Percentiles rank a stretch among this genome's conserved stretches.
Evolutionary conservation across 2,888 invertebrate genomes (phyloP).

Genomic region (Atethmia centrago): DNA sequence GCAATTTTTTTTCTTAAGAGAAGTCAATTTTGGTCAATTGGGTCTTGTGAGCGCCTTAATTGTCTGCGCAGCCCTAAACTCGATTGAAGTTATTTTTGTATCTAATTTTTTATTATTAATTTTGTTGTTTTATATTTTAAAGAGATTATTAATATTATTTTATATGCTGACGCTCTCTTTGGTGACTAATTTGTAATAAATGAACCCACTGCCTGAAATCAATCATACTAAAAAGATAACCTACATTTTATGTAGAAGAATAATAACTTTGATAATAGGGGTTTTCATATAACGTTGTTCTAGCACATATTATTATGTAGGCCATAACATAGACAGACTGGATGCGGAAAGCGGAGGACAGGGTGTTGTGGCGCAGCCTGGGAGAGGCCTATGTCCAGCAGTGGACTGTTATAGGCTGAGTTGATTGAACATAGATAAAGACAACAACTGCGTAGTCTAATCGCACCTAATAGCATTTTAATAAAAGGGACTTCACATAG

Average conservation of each 20-base stretch:
- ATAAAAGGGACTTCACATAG: conserved; percentile 20
- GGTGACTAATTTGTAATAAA: conserved; percentile 3
- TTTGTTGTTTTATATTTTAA: neutral
- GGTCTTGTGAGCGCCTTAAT: too few species aligned
- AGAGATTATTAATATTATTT: conserved; percentile 25
- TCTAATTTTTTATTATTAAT: neutral
- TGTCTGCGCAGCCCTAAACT: neutral
- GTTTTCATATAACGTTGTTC: conserved; percentile 36
- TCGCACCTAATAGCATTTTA: conserved; percentile 61
- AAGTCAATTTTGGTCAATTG: too few species aligned
- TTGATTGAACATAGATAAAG: too few species aligned
- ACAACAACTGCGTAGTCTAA: conserved; percentile 28
- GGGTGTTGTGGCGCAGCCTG: too few species aligned
- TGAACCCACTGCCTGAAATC: neutral
- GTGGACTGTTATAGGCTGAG: too few species aligned
- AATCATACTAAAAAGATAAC: neutral
- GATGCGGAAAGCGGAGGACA: too few species aligned
- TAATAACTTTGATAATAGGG: conserved; percentile 3
- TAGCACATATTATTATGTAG: conserved; percentile 11
- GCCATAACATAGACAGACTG: too few species aligned
- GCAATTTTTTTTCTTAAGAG: too few species aligned
- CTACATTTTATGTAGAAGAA: neutral
- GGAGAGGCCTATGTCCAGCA: too few species aligned
- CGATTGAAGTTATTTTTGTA: conserved; percentile 6
- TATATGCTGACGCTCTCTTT: conserved; percentile 22